Conservation (phyloP, 53 echinoderm and acorn worm species). For the Crossaster papposus region DNA sequence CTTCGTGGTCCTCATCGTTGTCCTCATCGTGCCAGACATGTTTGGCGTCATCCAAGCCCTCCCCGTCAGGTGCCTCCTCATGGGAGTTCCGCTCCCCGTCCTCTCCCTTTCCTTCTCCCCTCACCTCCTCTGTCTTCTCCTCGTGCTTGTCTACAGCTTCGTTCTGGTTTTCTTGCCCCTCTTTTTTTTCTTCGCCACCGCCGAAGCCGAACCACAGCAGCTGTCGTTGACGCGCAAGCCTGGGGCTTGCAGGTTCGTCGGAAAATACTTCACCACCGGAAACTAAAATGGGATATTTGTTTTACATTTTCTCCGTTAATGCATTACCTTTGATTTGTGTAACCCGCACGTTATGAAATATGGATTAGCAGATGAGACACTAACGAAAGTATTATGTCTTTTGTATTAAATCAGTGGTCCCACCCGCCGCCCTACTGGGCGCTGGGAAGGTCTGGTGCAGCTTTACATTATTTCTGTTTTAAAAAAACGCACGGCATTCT, state of each 20-base stretch:
- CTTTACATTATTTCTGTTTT: too few species aligned
- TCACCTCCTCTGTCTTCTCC: neutral
- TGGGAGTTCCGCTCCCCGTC: neutral
- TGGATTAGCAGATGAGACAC: too few species aligned
- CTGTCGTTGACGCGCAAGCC: neutral
- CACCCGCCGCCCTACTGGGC: too few species aligned
- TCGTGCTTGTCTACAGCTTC: neutral
- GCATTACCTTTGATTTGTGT: too few species aligned
- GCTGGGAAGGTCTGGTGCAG: too few species aligned
- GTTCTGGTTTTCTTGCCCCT: neutral
- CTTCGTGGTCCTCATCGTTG: neutral
- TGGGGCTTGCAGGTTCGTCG: neutral
- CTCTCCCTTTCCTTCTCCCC: too few species aligned
- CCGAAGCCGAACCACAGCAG: neutral
- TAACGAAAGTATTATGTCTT: neutral
- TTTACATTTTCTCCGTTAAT: too few species aligned
- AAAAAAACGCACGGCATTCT: too few species aligned
- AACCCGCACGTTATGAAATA: too few species aligned
- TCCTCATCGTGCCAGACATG: slow-evolving; percentile 14
- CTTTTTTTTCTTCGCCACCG: neutral
- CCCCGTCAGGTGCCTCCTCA: neutral
- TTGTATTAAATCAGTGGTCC: too few species aligned
- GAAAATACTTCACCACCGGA: neutral
- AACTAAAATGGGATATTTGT: neutral
- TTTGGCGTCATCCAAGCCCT: neutral